Conservation (phyloP, 2,888 invertebrate genomes). For the Bellardia bayeri region DNA sequence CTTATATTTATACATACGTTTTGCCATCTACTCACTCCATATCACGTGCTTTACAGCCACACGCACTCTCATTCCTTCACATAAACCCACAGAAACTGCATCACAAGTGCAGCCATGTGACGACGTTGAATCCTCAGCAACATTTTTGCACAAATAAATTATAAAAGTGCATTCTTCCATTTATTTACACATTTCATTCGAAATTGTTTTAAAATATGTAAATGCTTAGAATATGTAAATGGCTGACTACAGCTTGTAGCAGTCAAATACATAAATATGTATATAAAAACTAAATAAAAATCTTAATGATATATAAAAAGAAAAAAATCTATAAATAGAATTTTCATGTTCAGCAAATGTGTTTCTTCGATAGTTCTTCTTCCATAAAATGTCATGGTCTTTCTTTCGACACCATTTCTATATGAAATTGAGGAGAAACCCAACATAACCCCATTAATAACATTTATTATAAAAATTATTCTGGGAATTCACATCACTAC, state of each 20-base stretch:
- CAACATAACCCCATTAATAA: too few relatives aligned
- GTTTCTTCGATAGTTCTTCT: slow-evolving; percentile 39
- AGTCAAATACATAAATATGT: neutral
- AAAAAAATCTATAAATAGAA: slow-evolving; percentile 69
- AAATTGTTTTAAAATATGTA: slow-evolving; percentile 65
- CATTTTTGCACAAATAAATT: slow-evolving; percentile 45
- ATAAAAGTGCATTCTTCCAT: slow-evolving; percentile 68
- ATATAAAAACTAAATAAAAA: slow-evolving; percentile 10
- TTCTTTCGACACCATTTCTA: neutral
- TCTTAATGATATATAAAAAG: slow-evolving; percentile 10
- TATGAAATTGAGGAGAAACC: too few relatives aligned
- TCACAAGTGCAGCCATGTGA: slow-evolving; percentile 4
- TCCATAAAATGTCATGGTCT: slow-evolving; percentile 48
- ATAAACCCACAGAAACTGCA: neutral
- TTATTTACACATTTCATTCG: slow-evolving; percentile 70
- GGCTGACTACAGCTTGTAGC: neutral
- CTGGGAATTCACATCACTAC: too few relatives aligned
- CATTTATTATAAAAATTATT: too few relatives aligned
- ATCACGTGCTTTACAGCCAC: slow-evolving; percentile 35
- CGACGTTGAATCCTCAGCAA: slow-evolving; percentile 27
- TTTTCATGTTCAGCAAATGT: slow-evolving; percentile 51
- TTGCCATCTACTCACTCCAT: slow-evolving; percentile 13
- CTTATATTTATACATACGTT: neutral
- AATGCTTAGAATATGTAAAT: slow-evolving; percentile 52
- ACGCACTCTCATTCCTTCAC: slow-evolving; percentile 13